Conservation (phyloP, 2,113 vertebrate genomes). For the Phoxinus phoxinus region DNA sequence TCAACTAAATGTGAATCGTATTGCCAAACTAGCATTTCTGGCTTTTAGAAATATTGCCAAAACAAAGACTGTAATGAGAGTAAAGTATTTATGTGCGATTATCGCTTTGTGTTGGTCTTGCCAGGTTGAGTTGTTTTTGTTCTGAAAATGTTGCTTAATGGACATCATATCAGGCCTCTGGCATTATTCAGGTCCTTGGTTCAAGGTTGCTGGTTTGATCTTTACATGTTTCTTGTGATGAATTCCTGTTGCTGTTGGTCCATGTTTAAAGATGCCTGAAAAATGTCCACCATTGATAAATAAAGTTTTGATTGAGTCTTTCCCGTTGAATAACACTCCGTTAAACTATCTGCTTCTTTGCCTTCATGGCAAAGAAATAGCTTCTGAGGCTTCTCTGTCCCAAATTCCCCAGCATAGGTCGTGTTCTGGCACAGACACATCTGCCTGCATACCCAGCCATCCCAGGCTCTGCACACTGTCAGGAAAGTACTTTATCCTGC, state of each 20-base stretch:
- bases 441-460: neutral
- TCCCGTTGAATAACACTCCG: neutral
- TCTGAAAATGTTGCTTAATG: neutral
- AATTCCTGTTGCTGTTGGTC: neutral
- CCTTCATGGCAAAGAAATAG: neutral
- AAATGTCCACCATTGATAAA: neutral
- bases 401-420: neutral
- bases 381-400: neutral
- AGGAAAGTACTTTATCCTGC: slow-evolving; percentile 22
- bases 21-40: neutral
- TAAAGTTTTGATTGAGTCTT: neutral
- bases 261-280: neutral
- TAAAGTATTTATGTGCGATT: neutral
- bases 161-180: neutral
- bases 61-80: neutral
- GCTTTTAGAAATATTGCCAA: neutral
- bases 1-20: neutral
- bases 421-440: neutral
- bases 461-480: neutral
- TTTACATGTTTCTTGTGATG: no score
- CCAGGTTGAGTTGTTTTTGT: neutral
- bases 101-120: neutral
- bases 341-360: neutral
- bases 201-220: no score
- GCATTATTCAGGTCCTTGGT: neutral